These are phyloP conservation scores for Mizuhopecten yessoensis DNA, from an alignment of 1,140 invertebrate species.

Conservation along the genomic window DNA sequence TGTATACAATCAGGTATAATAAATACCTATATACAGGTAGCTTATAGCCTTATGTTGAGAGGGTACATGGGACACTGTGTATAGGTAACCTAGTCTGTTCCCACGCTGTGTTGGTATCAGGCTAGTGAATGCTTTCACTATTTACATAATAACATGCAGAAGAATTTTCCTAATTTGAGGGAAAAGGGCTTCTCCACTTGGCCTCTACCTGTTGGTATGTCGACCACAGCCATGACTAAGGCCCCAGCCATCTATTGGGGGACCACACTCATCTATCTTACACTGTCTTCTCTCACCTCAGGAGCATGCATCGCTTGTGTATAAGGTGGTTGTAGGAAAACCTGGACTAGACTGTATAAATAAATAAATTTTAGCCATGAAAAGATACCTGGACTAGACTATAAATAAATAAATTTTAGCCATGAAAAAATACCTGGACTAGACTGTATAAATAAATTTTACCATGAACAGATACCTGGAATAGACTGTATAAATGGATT, in stretches of 20 bases:
- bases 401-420: too few species aligned
- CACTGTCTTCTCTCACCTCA: constrained; percentile 21
- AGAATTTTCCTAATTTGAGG: constrained; percentile 35
- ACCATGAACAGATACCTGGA: too few species aligned
- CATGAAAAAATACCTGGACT: background rate
- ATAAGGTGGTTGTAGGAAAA: background rate
- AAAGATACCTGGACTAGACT: too few species aligned
- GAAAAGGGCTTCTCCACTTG: background rate
- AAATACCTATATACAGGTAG: background rate
- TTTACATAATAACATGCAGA: constrained; percentile 39
- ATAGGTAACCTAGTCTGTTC: background rate
- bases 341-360: constrained; percentile 35
- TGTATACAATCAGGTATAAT: too few species aligned
- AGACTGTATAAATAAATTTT: too few species aligned
- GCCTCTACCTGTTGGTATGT: constrained; percentile 37
- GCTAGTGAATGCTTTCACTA: constrained; percentile 4
- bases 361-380: too few species aligned
- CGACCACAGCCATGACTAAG: constrained; percentile 37
- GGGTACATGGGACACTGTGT: constrained; percentile 20
- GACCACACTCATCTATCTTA: constrained; percentile 10
- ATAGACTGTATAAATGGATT: too few species aligned
- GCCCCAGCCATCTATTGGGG: constrained; percentile 36
- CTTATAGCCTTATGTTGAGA: background rate
- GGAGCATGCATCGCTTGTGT: background rate
- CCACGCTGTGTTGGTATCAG: background rate